Evolutionary conservation across 1,140 invertebrate genomes (phyloP), one percentile per base, ranked within the genome.

Genomic region (Aricia agestis): DNA sequence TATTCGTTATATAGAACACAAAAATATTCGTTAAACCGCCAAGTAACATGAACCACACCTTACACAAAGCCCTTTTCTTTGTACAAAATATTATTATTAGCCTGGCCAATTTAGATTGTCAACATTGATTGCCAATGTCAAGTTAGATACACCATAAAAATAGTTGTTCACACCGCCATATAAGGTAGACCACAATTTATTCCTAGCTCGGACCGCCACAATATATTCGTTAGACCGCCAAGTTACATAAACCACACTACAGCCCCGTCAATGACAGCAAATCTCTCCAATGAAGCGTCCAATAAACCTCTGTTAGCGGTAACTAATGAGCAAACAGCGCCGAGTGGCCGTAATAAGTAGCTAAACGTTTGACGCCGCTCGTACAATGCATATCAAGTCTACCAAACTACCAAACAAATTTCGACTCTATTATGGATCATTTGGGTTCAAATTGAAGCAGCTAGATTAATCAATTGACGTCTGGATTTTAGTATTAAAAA

Each of bases 301-400:
- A 52, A 19, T 25, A 63, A 63, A 25, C 59, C 18, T 19, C 18
- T 63, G 19, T 11, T 63, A 11, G 59, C 18, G 58, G 58, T n/a
- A 17, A 19, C 18, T 63, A 63, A 63, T 63, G 59, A 63, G 18
- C 59, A 63, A 63, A 63, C 59, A 63, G 10, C 13, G 6, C 2
- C 19, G 11, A 25, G 7, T 57, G 36, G 59, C 70, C 72, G 70
- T 67, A 74, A 74, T 74, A 70, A 74, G 72, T 74, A 69, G 69
- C 45, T 58, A 59, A 68, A 66, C 57, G 69, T 74, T 68, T 74
- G 66, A 74, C 66, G 66, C 68, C 65, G 58, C 67, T 70, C 31
- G 66, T 66, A 74, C 72, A 74, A 74, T 74, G 66, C 72, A 52
- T 70, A 67, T 74, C 69, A 70, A 73, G 72, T 73, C 72, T 73